Evolutionary conservation across 2,797 vertebrate species (phyloP).

Genomic region (Onychomys torridus): DNA sequence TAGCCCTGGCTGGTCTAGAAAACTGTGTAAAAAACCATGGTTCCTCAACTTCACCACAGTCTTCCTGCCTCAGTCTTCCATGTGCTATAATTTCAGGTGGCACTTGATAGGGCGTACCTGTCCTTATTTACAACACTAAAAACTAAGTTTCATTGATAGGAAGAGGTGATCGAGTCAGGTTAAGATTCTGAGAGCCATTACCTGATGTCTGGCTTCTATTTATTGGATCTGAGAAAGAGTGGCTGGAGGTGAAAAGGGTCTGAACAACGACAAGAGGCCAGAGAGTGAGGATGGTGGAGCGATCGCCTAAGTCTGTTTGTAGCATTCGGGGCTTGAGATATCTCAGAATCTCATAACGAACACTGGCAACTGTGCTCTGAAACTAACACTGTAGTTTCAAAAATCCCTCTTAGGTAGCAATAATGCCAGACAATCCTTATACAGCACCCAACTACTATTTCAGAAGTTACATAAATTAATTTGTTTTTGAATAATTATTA

Average conservation of each 20-base stretch:
- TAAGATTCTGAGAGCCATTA: not conserved
- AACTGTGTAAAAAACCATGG: not conserved
- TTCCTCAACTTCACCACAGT: not conserved
- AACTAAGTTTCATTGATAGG: not conserved
- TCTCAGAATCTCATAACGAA: not conserved
- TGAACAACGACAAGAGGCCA: not conserved
- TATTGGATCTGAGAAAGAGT: not conserved
- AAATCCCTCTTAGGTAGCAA: not conserved
- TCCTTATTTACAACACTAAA: not conserved
- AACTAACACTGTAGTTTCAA: not conserved
- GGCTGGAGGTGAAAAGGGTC: not conserved
- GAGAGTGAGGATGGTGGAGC: not conserved
- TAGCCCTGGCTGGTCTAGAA: not conserved
- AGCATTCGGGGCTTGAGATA: not conserved
- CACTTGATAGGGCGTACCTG: not conserved
- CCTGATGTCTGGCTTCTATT: not conserved
- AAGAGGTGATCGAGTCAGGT: not conserved
- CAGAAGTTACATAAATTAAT: not conserved
- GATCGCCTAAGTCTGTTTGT: not conserved
- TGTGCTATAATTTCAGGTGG: not conserved
- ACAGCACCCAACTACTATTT: not conserved
- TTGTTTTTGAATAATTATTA: slow-evolving; percentile 43
- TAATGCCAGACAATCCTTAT: not conserved
- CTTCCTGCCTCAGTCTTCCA: not conserved
- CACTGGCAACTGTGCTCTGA: not conserved